Evolutionary conservation across 2,888 invertebrate species (phyloP).

Genomic region (Cataglyphis rosenhaueri): DNA sequence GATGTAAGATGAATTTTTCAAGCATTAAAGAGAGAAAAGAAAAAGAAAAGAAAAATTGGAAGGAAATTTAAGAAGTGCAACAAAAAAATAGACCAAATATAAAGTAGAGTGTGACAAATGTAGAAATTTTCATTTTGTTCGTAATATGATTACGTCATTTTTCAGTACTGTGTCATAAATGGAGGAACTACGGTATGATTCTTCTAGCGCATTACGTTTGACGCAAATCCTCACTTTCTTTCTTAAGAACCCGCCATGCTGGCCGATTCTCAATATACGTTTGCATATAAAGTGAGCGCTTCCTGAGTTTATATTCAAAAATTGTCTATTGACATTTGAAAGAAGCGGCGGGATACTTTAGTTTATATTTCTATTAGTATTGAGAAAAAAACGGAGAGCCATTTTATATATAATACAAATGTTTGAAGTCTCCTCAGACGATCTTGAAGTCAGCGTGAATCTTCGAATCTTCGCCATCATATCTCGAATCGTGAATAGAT

Average conservation of each 20-base stretch:
- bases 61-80: background rate
- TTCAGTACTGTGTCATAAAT: background rate
- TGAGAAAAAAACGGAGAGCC: background rate
- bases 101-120: background rate
- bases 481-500: background rate
- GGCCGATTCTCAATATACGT: background rate
- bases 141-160: background rate
- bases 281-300: background rate
- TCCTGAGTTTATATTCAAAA: background rate
- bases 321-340: background rate
- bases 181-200: background rate
- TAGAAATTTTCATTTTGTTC: background rate
- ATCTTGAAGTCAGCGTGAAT: background rate
- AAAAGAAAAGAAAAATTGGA: background rate
- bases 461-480: background rate
- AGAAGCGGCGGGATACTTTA: background rate
- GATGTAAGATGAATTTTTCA: background rate
- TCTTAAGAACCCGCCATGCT: background rate
- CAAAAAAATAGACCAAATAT: background rate
- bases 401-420: background rate
- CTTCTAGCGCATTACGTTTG: background rate
- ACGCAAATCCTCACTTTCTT: background rate
- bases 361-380: background rate
- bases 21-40: background rate
- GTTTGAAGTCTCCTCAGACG: background rate